A percentile compares a stretch with the other conserved stretches of the same genome.
These are phyloP conservation scores for Arge pagana DNA, from an alignment of 2,888 invertebrate species.

Conservation along the genomic window DNA sequence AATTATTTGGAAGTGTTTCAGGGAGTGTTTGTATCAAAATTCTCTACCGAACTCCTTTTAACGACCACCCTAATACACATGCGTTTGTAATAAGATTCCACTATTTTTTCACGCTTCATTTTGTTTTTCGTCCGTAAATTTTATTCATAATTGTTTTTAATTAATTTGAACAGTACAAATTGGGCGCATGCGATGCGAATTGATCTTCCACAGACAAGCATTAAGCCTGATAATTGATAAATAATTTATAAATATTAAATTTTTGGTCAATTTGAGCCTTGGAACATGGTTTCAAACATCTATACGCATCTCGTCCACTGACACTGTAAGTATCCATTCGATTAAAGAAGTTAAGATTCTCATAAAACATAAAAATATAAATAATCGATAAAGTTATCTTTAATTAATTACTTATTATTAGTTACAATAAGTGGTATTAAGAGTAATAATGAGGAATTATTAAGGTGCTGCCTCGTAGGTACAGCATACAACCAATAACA, in stretches of 20 bases:
- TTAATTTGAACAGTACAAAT: conserved; percentile 11
- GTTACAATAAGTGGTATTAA: conserved; percentile 12
- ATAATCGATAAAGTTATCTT: conserved; percentile 10
- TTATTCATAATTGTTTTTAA: too few relatives aligned
- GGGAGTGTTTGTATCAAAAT: too few relatives aligned
- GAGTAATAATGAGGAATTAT: conserved; percentile 18
- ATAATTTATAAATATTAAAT: conserved; percentile 18
- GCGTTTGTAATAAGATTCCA: too few relatives aligned
- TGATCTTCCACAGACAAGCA: conserved; percentile 7
- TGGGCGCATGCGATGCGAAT: conserved; percentile 3
- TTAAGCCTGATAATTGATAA: conserved; percentile 10
- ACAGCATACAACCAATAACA: conserved; percentile 22
- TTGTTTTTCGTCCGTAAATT: conserved; percentile 2
- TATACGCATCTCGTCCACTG: conserved; percentile 18
- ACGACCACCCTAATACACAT: too few relatives aligned
- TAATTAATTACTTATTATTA: background rate
- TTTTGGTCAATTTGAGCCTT: conserved; percentile 22
- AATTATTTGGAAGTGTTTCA: too few relatives aligned
- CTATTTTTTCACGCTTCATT: background rate
- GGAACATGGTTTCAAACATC: conserved; percentile 15
- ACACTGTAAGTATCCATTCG: conserved; percentile 19
- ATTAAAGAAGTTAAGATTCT: conserved; percentile 15
- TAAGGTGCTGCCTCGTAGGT: conserved; percentile 15
- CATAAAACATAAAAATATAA: conserved; percentile 11
- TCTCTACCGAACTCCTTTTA: too few relatives aligned